Percentiles rank a stretch among this genome's conserved stretches.
These are phyloP conservation scores for Tarsius wallacei DNA, from an alignment of 2,797 vertebrate species.

Conservation along the genomic window DNA sequence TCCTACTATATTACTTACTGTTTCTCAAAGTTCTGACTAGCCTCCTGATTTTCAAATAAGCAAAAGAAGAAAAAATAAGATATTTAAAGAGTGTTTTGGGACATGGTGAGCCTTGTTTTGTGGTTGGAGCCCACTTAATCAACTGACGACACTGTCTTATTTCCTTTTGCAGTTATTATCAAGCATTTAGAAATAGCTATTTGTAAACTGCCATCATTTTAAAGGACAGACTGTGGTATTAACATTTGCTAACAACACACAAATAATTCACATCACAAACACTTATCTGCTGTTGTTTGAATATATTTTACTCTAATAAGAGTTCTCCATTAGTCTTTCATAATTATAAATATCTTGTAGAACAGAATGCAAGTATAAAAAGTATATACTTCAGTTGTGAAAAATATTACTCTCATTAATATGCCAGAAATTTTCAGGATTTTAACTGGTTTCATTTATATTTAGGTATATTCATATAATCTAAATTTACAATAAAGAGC, in stretches of 20 bases:
- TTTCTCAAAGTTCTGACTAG: conserved; percentile 70
- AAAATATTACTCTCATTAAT: conserved; percentile 65
- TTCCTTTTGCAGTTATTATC: conserved; percentile 71
- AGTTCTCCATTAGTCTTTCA: conserved; percentile 55
- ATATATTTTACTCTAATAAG: conserved; percentile 68
- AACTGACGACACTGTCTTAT: conserved; percentile 68
- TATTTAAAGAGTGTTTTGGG: conserved; percentile 64
- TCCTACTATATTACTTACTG: conserved; percentile 28
- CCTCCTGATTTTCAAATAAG: conserved; percentile 63
- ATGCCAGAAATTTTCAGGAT: conserved; percentile 70
- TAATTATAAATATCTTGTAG: conserved; percentile 74
- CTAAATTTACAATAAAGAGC: conserved; percentile 70
- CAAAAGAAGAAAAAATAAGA: conserved; percentile 70
- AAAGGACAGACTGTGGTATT: conserved; percentile 68
- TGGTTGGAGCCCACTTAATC: conserved; percentile 73
- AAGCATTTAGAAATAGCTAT: conserved; percentile 68
- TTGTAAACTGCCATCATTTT: conserved; percentile 73
- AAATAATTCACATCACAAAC: conserved; percentile 70
- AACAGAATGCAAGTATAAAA: conserved; percentile 55
- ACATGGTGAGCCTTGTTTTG: conserved; percentile 45
- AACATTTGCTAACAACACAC: conserved; percentile 53
- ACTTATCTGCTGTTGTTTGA: conserved; percentile 67
- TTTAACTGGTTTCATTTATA: conserved; percentile 73
- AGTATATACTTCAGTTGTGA: conserved; percentile 64
- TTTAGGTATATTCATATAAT: conserved; percentile 69